Conservation (phyloP, 2,797 vertebrate species). For the Pteropus rufus region DNA sequence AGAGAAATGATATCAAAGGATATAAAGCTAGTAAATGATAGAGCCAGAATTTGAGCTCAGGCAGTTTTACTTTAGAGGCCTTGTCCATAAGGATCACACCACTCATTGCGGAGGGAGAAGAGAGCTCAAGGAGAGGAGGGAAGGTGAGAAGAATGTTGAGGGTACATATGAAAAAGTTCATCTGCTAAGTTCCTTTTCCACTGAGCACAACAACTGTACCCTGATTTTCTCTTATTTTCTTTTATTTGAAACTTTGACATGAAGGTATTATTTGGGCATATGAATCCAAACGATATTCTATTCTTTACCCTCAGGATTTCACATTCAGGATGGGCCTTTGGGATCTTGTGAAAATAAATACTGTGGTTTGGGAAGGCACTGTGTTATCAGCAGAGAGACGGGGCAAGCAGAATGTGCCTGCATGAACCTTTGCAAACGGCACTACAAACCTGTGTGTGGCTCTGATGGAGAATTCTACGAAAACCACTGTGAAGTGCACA, state of each 20-base stretch:
- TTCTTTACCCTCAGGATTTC: slow-evolving; percentile 81
- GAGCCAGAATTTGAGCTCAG: not conserved
- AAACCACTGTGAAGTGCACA: slow-evolving; percentile 97
- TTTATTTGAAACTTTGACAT: not conserved
- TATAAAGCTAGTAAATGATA: not conserved
- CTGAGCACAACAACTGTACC: not conserved
- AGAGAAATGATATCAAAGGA: not conserved
- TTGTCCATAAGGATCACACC: not conserved
- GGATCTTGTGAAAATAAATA: slow-evolving; percentile 94
- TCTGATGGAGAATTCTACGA: slow-evolving; percentile 96
- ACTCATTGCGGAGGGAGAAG: not conserved
- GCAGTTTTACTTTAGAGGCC: not conserved
- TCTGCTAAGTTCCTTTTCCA: not conserved
- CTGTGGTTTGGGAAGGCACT: slow-evolving; percentile 95
- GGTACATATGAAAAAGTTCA: not conserved
- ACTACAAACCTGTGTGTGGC: slow-evolving; percentile 96
- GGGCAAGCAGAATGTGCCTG: slow-evolving; percentile 91
- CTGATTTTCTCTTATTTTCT: not conserved
- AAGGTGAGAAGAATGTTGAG: not conserved
- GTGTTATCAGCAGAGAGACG: slow-evolving; percentile 85
- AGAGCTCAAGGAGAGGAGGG: not conserved
- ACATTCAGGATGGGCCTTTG: slow-evolving; percentile 78
- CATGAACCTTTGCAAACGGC: slow-evolving; percentile 91
- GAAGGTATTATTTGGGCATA: not conserved
- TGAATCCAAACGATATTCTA: not conserved